A percentile compares a stretch with the other conserved stretches of the same genome.
Conservation (phyloP, 2,113 vertebrate species). For the Octodon degus region DNA sequence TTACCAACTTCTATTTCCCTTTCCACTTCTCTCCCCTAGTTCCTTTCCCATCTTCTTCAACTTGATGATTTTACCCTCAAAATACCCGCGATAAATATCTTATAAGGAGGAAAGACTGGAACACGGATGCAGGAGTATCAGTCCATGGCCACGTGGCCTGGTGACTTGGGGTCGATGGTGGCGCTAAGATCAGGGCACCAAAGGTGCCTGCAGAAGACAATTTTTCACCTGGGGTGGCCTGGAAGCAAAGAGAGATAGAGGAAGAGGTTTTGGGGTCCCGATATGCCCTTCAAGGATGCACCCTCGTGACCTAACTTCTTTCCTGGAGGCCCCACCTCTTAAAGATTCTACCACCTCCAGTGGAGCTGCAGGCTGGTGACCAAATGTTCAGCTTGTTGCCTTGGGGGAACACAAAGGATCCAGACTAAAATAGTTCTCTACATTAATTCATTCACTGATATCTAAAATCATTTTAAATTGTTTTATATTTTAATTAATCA, state of each 20-base stretch:
- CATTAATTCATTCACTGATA: background rate
- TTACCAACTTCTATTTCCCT: background rate
- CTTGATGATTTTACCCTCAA: background rate
- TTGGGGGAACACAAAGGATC: background rate
- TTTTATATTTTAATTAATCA: background rate
- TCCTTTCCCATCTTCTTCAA: background rate
- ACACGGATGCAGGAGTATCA: background rate
- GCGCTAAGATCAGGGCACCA: background rate
- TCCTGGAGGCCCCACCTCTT: background rate
- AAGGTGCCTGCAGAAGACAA: background rate
- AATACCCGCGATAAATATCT: background rate
- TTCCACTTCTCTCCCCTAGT: background rate
- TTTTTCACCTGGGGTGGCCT: background rate
- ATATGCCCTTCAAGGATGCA: background rate
- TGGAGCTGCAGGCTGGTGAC: background rate
- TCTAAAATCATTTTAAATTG: background rate
- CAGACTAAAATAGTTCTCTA: background rate
- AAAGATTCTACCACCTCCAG: background rate
- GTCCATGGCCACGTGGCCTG: background rate
- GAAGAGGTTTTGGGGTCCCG: background rate
- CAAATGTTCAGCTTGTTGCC: background rate
- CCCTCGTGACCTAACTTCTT: background rate
- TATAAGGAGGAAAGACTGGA: background rate
- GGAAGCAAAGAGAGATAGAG: background rate
- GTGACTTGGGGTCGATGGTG: background rate